These are phyloP conservation scores for Montipora sp. DNA, from an alignment of 64 coral and sea anemone genomes.

Conservation along the genomic window DNA sequence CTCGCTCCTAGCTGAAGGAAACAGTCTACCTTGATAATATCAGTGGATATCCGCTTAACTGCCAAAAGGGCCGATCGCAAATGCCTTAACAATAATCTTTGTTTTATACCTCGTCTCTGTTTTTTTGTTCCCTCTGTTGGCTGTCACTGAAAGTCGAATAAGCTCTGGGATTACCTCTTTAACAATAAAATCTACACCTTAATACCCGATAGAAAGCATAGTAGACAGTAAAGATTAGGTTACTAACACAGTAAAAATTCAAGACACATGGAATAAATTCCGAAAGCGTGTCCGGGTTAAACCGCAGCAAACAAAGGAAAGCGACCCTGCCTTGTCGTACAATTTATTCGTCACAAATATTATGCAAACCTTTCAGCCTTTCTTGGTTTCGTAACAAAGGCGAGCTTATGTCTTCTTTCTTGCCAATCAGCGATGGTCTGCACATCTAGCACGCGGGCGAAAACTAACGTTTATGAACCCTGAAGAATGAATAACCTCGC, in stretches of 20 bases:
- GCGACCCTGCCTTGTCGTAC: neutral
- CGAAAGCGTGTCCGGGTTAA: neutral
- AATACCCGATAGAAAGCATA: neutral
- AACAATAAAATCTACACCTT: conserved; percentile 29
- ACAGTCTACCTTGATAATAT: conserved; percentile 12
- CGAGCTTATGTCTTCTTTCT: neutral
- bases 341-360: neutral
- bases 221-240: neutral
- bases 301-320: neutral
- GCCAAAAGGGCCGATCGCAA: conserved; percentile 7
- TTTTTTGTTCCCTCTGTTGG: neutral
- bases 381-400: neutral
- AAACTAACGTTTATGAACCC: conserved; percentile 13
- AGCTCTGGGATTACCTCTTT: neutral
- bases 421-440: neutral
- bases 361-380: neutral
- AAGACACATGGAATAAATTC: conserved; percentile 2
- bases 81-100: conserved; percentile 3
- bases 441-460: neutral
- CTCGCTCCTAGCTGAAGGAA: neutral
- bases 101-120: conserved; percentile 37
- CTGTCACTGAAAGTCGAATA: neutral
- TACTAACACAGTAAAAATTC: neutral
- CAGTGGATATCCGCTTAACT: conserved; percentile 17
- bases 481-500: neutral